Percentiles rank a stretch among this genome's conserved stretches.
phyloP scores from a whole-genome alignment of 2,888 invertebrate genomes.

The Meteorus colon region DNA sequence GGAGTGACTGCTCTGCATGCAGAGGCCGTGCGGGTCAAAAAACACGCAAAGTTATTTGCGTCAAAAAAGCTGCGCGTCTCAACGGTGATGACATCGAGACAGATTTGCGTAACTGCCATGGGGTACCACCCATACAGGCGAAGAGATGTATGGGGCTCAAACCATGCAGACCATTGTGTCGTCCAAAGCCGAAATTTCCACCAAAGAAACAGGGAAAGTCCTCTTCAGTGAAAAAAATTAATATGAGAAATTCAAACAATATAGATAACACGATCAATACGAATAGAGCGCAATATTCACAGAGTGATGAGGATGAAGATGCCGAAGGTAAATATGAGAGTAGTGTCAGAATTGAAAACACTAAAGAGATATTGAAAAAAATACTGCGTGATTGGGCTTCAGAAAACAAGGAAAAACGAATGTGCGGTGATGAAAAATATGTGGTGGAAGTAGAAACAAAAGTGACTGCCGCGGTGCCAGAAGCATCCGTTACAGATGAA shows the following conservation, averaged over 20 bases:
- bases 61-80: constrained; percentile 70
- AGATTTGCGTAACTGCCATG: constrained; percentile 60
- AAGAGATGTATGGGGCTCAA: constrained; percentile 57
- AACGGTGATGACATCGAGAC: constrained; percentile 73
- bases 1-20: constrained; percentile 79
- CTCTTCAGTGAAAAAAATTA: constrained; percentile 13
- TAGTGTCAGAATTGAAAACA: constrained; percentile 23
- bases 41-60: constrained; percentile 74
- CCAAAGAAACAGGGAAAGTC: constrained; percentile 30
- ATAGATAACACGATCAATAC: constrained; percentile 60
- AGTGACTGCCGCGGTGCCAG: background rate
- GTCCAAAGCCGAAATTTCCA: constrained; percentile 48
- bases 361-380: constrained; percentile 53
- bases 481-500: background rate
- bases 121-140: constrained; percentile 59
- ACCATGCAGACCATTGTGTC: constrained; percentile 60
- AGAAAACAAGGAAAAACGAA: constrained; percentile 41
- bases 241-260: constrained; percentile 35
- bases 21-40: constrained; percentile 73
- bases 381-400: constrained; percentile 57
- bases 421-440: constrained; percentile 41
- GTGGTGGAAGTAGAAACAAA: background rate
- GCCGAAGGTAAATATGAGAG: constrained; percentile 26
- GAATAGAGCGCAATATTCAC: constrained; percentile 55
- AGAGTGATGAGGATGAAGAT: constrained; percentile 37